These are phyloP conservation scores for Ptilonorhynchus violaceus DNA, from an alignment of 2,113 vertebrate genomes.

Conservation along the genomic window DNA sequence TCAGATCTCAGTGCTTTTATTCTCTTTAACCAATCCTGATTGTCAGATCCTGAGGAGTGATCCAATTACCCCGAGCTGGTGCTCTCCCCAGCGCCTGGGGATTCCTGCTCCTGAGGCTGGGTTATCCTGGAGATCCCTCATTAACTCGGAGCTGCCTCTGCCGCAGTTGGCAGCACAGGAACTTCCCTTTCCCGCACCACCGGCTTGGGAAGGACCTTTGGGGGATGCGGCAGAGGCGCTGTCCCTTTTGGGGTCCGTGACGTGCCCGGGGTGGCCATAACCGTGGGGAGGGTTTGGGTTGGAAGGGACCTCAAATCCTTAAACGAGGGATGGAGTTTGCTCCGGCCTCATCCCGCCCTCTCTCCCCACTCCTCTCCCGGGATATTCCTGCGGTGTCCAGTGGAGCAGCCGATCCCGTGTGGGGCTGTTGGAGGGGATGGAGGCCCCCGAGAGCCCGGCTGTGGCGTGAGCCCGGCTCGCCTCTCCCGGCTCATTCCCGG, in stretches of 20 bases:
- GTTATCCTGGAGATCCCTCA: background rate
- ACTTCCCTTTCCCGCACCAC: background rate
- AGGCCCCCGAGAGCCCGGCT: background rate
- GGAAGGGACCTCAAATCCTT: too few species aligned
- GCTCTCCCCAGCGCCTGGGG: background rate
- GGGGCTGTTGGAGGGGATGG: background rate
- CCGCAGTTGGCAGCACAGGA: rapidly evolving
- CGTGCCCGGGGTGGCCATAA: background rate
- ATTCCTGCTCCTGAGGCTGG: background rate
- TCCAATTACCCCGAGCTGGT: rapidly evolving
- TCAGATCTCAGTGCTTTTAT: background rate
- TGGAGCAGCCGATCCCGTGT: background rate
- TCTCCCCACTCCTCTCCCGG: background rate
- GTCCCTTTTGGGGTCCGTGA: background rate
- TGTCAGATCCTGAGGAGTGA: background rate
- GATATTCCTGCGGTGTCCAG: too few species aligned
- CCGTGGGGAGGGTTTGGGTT: too few species aligned
- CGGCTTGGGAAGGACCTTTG: background rate
- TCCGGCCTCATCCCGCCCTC: background rate
- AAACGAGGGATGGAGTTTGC: background rate
- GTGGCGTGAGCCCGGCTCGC: background rate
- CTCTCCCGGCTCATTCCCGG: background rate
- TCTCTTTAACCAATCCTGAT: background rate
- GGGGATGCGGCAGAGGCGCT: background rate
- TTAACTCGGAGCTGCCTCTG: background rate